Evolutionary conservation across 2,888 invertebrate genomes (phyloP).

Genomic region (Rotaria sp.): DNA sequence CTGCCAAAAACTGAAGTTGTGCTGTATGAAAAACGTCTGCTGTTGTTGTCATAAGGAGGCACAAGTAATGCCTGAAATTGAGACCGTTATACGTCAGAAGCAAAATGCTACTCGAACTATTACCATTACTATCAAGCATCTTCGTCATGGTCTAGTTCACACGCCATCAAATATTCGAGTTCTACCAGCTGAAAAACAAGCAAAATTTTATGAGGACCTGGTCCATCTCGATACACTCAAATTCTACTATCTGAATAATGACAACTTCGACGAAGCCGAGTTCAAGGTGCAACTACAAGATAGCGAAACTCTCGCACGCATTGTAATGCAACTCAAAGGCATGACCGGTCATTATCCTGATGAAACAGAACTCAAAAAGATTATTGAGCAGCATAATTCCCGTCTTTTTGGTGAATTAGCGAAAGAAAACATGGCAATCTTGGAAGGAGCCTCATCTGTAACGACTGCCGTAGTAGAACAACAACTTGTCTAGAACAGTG

Average conservation of each 20-base stretch:
- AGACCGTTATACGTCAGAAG: background rate
- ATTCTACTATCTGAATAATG: background rate
- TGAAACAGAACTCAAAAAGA: background rate
- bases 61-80: background rate
- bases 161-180: background rate
- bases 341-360: background rate
- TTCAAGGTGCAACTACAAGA: background rate
- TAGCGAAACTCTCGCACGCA: background rate
- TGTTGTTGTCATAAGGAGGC: background rate
- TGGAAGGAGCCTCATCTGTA: background rate
- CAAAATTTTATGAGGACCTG: background rate
- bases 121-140: background rate
- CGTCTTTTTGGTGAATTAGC: background rate
- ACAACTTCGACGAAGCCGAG: background rate
- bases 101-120: background rate
- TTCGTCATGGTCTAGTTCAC: background rate
- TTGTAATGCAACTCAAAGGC: background rate
- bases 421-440: background rate
- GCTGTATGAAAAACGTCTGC: background rate
- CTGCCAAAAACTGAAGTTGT: background rate
- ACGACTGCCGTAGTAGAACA: no score
- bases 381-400: background rate
- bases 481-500: no score
- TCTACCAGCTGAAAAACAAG: background rate
- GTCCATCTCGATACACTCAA: background rate